A percentile compares a stretch with the other conserved stretches of the same genome.
phyloP scores from a whole-genome alignment of 2,888 invertebrate genomes.

The Empis stercorea region DNA sequence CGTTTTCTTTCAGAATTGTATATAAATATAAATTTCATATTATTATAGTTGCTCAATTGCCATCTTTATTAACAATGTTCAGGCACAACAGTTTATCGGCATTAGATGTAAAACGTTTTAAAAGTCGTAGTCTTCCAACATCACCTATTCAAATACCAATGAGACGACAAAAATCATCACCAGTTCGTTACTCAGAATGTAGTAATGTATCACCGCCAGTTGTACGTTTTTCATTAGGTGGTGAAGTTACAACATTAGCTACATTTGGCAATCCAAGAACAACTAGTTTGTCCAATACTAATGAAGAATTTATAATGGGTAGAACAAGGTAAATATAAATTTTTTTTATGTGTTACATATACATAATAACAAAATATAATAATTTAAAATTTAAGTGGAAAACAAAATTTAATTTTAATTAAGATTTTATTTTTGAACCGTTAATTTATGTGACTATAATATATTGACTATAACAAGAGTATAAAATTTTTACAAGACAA shows the following conservation, averaged over 20 bases:
- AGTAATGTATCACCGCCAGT: constrained; percentile 12
- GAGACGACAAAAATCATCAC: constrained; percentile 12
- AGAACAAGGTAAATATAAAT: constrained; percentile 13
- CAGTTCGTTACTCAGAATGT: constrained; percentile 5
- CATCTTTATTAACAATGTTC: constrained; percentile 41
- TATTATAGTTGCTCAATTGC: constrained; percentile 26
- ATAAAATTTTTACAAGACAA: too few species aligned
- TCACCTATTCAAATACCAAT: constrained; percentile 17
- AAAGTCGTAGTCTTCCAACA: constrained; percentile 20
- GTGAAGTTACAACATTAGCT: constrained; percentile 14
- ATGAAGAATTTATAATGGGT: constrained; percentile 11
- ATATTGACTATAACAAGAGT: too few species aligned
- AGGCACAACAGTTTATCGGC: constrained; percentile 58
- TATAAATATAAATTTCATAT: constrained; percentile 26
- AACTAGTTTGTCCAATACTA: constrained; percentile 7
- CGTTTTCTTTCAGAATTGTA: constrained; percentile 38
- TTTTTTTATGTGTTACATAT: too few species aligned
- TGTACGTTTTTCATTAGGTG: constrained; percentile 15
- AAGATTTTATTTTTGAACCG: too few species aligned
- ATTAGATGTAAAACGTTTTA: constrained; percentile 44
- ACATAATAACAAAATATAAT: too few species aligned
- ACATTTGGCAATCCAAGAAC: constrained; percentile 10
- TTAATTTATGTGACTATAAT: too few species aligned
- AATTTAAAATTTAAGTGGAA: too few species aligned
- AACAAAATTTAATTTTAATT: too few species aligned